phyloP scores from a whole-genome alignment of 2,113 vertebrate species.

The Euleptes europaea region DNA sequence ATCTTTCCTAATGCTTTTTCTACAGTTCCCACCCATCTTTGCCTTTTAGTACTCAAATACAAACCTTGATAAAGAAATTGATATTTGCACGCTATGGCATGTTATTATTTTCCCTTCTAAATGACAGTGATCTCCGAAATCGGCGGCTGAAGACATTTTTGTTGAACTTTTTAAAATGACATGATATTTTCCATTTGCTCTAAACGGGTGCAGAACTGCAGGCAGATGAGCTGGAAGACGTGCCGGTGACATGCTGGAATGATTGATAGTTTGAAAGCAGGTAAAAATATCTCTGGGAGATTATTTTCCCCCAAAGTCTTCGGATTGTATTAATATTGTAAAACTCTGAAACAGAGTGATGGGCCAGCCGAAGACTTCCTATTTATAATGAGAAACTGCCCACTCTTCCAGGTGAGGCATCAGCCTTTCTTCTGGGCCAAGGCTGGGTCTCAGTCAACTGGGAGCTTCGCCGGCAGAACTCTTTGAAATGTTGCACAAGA shows the following conservation, averaged over 20 bases:
- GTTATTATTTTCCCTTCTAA: conserved; percentile 57
- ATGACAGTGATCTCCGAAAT: conserved; percentile 53
- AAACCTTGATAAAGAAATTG: not conserved
- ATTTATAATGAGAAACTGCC: not conserved
- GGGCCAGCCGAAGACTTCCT: not conserved
- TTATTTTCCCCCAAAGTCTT: conserved; percentile 16
- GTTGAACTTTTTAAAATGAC: conserved; percentile 57
- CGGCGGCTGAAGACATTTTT: conserved; percentile 46
- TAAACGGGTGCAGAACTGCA: conserved; percentile 53
- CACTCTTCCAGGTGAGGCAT: not conserved
- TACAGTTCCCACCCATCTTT: not conserved
- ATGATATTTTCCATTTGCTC: conserved; percentile 60
- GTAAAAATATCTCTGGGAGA: conserved; percentile 66
- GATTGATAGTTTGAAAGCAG: conserved; percentile 69
- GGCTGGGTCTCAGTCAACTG: too few species aligned
- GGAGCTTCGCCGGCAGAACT: not conserved
- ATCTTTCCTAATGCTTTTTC: not conserved
- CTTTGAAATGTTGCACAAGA: too few species aligned
- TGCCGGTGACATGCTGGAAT: conserved; percentile 53
- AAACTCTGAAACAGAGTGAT: conserved; percentile 8
- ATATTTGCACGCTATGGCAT: conserved; percentile 46
- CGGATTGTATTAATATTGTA: conserved; percentile 5
- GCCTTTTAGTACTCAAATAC: not conserved
- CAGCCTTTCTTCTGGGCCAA: not conserved
- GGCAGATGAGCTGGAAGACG: conserved; percentile 52